Base-by-base conservation (phyloP, 2,113 vertebrate genomes). In the Bos indicus region DNA sequence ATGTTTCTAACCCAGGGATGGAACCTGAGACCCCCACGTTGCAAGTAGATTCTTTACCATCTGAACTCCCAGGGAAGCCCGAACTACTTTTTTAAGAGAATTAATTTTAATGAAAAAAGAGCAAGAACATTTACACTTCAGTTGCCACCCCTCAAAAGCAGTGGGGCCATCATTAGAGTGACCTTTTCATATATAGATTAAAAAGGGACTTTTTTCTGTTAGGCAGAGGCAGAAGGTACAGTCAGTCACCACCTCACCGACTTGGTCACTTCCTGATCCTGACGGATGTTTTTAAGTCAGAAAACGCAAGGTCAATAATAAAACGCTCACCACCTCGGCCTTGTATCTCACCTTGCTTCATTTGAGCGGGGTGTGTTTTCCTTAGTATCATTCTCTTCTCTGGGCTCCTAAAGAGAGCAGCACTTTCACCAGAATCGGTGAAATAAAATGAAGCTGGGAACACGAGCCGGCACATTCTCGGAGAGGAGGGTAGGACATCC, bases 61-160 rank as follows among this genome's bases (percentile, higher is more conserved):
- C 67, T 23, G 19, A 71, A n/a, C 19, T n/a, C 64, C 67, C n/a
- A 23, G n/a, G n/a, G 67, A 71, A 23, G n/a, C n/a, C n/a, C 2
- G 36, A 71, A 23, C 19, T 71, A 23, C 40, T 71, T n/a, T 67
- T n/a, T 67, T 12, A 74, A 74, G 82, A 59, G 51, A 51, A 62
- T 82, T 77, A 36, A 90, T 57, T 92, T 84, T 88, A 94, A 92
- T 81, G 57, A 28, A 56, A 87, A 92, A 95, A 82, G 26, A 90
- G 67, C 51, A 95, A 86, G 48, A 40, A 88, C 40, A 4, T 46
- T 86, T 59, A 48, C 51, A 30, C 19, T 56, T 94, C 59, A 87
- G 48, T 2, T 33, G 59, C 40, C 15, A 78, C 6, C 13, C 71
- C 28, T 78, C 84, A 23, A 56, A 89, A 82, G 62, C 71, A 40